Evolutionary conservation across 2,888 invertebrate genomes (phyloP).

Genomic region (Drosophila emarginata): DNA sequence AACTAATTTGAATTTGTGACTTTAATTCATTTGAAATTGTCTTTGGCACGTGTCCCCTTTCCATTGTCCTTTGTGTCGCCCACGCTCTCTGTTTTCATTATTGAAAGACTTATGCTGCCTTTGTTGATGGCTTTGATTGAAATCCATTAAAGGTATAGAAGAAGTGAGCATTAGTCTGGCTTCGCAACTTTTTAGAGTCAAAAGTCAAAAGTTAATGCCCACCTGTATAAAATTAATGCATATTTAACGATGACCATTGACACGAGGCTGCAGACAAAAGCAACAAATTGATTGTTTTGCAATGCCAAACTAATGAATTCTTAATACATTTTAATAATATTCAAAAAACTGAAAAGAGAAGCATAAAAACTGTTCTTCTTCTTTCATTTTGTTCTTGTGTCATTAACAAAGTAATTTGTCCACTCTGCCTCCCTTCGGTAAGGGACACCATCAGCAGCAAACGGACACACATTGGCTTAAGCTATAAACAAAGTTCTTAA

Average conservation of each 20-base stretch:
- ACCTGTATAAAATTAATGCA: slow-evolving; percentile 63
- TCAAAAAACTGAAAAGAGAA: background rate
- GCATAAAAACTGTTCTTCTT: slow-evolving; percentile 14
- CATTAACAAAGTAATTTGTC: slow-evolving; percentile 49
- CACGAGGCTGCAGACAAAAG: slow-evolving; percentile 10
- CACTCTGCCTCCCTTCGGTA: background rate
- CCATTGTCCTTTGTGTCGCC: background rate
- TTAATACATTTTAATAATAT: slow-evolving; percentile 68
- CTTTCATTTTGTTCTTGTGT: slow-evolving; percentile 5
- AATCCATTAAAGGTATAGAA: slow-evolving; percentile 11
- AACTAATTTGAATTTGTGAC: background rate
- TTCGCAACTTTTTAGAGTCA: background rate
- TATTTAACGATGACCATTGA: slow-evolving; percentile 60
- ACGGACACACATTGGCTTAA: slow-evolving; percentile 46
- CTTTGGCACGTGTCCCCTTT: background rate
- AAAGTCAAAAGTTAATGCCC: slow-evolving; percentile 39
- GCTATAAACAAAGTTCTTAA: slow-evolving; percentile 74
- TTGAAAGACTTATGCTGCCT: slow-evolving; percentile 18
- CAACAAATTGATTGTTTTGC: slow-evolving; percentile 10
- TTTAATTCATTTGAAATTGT: background rate
- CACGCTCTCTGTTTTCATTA: background rate
- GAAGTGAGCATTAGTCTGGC: slow-evolving; percentile 13
- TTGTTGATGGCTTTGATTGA: slow-evolving; percentile 30
- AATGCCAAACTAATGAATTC: slow-evolving; percentile 62
- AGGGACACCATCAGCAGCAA: slow-evolving; percentile 19